phyloP scores from a whole-genome alignment of 2,888 invertebrate species.

The Shargacucullia verbasci region DNA sequence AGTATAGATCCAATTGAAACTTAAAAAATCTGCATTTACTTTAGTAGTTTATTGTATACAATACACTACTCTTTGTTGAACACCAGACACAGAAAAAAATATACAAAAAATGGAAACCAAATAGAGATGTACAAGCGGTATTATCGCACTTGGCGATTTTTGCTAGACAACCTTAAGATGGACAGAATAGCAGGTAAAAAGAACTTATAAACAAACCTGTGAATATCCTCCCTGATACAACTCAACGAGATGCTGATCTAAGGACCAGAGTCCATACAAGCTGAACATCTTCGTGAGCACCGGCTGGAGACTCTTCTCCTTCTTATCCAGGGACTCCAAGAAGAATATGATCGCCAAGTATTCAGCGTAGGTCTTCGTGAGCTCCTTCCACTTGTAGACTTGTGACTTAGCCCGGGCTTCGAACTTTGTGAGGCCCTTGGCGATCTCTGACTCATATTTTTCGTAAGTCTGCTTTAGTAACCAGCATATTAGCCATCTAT shows the following conservation, averaged over 20 bases:
- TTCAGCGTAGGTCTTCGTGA: conserved; percentile 94
- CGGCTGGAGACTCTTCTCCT: conserved; percentile 74
- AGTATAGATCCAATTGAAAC: no score
- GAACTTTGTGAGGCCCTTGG: conserved; percentile 91
- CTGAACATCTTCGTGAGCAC: conserved; percentile 85
- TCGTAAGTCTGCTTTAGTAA: conserved; percentile 92
- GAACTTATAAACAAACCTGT: conserved; percentile 48
- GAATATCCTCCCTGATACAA: conserved; percentile 91
- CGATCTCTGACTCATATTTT: conserved; percentile 88
- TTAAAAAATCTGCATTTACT: no score
- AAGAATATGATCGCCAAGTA: conserved; percentile 89
- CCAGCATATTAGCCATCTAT: conserved; percentile 95
- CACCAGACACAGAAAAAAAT: no score
- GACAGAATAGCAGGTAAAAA: no score
- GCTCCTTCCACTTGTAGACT: conserved; percentile 93
- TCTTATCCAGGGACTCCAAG: conserved; percentile 80
- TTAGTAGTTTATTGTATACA: no score
- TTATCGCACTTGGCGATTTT: no score
- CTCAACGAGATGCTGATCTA: conserved; percentile 92
- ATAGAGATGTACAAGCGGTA: no score
- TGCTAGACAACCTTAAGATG: no score
- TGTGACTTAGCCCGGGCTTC: conserved; percentile 94
- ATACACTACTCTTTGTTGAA: no score
- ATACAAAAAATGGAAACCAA: no score
- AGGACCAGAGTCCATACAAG: conserved; percentile 80